Evolutionary conservation across 2,113 vertebrate genomes (phyloP).

Genomic region (Phasianus colchicus): DNA sequence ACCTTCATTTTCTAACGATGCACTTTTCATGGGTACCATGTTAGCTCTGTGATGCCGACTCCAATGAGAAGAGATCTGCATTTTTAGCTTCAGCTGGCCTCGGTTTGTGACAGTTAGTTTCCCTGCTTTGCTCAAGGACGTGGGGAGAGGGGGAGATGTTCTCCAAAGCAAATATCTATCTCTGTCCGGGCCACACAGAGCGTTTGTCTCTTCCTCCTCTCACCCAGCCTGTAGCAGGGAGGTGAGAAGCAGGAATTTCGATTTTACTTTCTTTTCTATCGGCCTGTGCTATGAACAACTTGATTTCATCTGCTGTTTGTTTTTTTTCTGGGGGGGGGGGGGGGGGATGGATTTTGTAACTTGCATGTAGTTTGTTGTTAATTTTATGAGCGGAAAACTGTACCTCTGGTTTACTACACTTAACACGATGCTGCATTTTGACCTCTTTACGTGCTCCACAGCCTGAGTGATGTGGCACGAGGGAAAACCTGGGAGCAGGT

Average conservation of each 20-base stretch:
- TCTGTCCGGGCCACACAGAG: neutral
- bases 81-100: neutral
- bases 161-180: conserved; percentile 57
- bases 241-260: conserved; percentile 15
- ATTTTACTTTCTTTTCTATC: neutral
- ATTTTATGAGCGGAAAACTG: neutral
- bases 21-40: conserved; percentile 52
- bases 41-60: conserved; percentile 38
- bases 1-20: conserved; percentile 10
- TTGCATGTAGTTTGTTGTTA: neutral
- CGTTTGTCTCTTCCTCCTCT: conserved; percentile 17
- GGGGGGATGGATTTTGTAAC: neutral
- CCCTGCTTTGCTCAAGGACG: conserved; percentile 17
- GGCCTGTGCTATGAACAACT: neutral
- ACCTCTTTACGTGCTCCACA: neutral
- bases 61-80: neutral
- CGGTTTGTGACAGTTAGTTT: neutral
- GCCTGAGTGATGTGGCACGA: rapidly evolving
- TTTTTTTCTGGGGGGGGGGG: neutral
- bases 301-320: neutral
- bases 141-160: conserved; percentile 21
- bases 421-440: neutral
- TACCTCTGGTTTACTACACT: neutral
- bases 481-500: neutral
- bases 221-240: neutral